Base-by-base conservation (phyloP, 2,797 vertebrate species). In the Periophthalmus magnuspinnatus region DNA sequence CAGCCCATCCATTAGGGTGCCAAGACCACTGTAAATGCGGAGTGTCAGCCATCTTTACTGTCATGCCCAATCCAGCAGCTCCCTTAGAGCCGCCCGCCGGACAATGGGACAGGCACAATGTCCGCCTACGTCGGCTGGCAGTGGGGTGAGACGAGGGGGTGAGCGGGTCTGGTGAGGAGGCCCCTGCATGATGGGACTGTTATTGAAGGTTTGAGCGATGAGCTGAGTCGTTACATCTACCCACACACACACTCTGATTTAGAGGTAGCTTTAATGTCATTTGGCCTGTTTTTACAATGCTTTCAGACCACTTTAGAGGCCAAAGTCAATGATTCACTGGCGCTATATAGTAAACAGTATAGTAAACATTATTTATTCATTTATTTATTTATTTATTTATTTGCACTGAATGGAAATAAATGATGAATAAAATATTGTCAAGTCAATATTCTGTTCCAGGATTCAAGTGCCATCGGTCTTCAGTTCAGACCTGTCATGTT, bases 161-260 rank as follows among this genome's bases (percentile, higher is more conserved):
- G 41, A 45, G 41, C 11, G 13, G 11, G 41, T 45, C 41, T 45
- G 79, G 67, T 75, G 79, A 76, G 84, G 81, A 70, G 78, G 90
- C 91, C 93, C 86, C 88, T 89, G 90, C 87, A 88, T 87, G 91
- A 92, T 90, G 89, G 89, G 89, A 89, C 88, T 91, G 91, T 94
- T 91, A 94, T 93, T 94, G 92, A 94, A 90, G 83, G 79, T 89
- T 93, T 94, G 94, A 94, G 93, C 91, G 93, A 94, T 94, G 93
- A 94, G 92, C 88, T 89, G 86, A 93, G 93, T 94, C 93, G 94
- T 93, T 91, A 86, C 92, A 93, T 93, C 92, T 90, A 91, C 89
- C 91, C 87, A 90, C 89, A 60, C 58, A 60, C 55, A 19, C 33
- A 19, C 32, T 36, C 32, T 60, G 58, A 36, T 60, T 36, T 34